Base-by-base conservation (phyloP, 2,888 invertebrate species). In the Hesperia comma region DNA sequence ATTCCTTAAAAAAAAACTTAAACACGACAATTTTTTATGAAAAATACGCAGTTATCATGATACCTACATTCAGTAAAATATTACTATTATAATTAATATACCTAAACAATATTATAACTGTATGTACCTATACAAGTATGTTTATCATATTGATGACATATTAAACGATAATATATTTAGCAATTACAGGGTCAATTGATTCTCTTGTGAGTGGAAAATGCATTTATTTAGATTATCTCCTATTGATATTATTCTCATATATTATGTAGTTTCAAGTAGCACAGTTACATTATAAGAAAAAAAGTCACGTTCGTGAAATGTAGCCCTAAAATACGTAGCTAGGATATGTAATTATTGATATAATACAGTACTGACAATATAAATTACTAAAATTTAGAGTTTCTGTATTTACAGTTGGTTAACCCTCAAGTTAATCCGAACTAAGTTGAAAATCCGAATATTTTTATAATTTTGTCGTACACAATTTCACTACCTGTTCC, bases 131-230 rank as follows among this genome's bases (percentile, higher is more conserved):
- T n/a, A n/a, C n/a, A n/a, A n/a, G 7, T 26, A 41, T 43, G 14
- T 37, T 10, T 37, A 37, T 37, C 8, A 37, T 21, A 43, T 14
- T 21, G 51, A 61, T 33, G 19, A 33, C 15, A 60, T 12, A 58
- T 32, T 12, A 17, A 26, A 26, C 5, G 26, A 26, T 26, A 26
- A 49, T 4, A 26, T 26, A n/a, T 62, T 43, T 55, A 55, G 33
- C 43, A 63, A 57, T 51, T 49, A 64, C 63, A 63, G 63, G 63
- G 63, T 63, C 57, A 26, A 15, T 41, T 41, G 64, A 64, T 58
- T 58, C 57, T 58, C 56, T 64, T 32, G 57, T 63, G 57, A 57
- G 62, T 43, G 57, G 51, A 41, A 63, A 63, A 58, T 53, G 64
- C 64, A 64, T 64, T 64, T 64, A 64, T 49, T 58, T 33, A 32